Base-by-base conservation (phyloP, 2,797 vertebrate species). In the Tachyglossus aculeatus region DNA sequence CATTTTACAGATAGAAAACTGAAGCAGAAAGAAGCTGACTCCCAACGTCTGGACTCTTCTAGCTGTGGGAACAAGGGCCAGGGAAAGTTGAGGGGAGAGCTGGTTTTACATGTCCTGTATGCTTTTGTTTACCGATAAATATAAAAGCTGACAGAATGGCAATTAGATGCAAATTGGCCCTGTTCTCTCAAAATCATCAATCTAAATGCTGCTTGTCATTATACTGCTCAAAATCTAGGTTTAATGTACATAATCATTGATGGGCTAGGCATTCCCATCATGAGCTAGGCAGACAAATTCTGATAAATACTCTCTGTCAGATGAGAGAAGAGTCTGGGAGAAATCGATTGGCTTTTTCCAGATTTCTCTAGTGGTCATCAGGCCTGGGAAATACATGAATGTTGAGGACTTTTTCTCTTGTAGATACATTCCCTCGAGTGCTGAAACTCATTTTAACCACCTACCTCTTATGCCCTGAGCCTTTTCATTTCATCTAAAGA, bases 401-500 rank as follows among this genome's bases (percentile, higher is more conserved):
- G n/a, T n/a, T n/a, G n/a, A n/a, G n/a, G n/a, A n/a, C n/a, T n/a
- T n/a, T n/a, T n/a, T n/a, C n/a, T n/a, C n/a, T n/a, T n/a, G n/a
- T n/a, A n/a, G n/a, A n/a, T n/a, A n/a, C n/a, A n/a, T n/a, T n/a
- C n/a, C n/a, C n/a, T n/a, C n/a, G n/a, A n/a, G n/a, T n/a, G n/a
- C n/a, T n/a, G n/a, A n/a, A n/a, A n/a, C n/a, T 13, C 10, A 21
- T 19, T 43, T 59, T n/a, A 61, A 69, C 59, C 56, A 62, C 40
- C 43, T 71, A 21, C 11, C 18, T 54, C 19, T 18, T 52, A 4
- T 5, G 15, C 33, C 31, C 21, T 48, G 27, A 75, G 8, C 55
- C 39, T 68, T 8, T 77, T 2, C 3, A 67, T 22, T 78, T 70
- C 59, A 66, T 37, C n/a, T 50, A 65, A 56, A 82, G 64, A 54